A percentile compares a stretch with the other conserved stretches of the same genome.
These are phyloP conservation scores for Mastacembelus armatus DNA, from an alignment of 2,797 vertebrate species.

Conservation along the genomic window DNA sequence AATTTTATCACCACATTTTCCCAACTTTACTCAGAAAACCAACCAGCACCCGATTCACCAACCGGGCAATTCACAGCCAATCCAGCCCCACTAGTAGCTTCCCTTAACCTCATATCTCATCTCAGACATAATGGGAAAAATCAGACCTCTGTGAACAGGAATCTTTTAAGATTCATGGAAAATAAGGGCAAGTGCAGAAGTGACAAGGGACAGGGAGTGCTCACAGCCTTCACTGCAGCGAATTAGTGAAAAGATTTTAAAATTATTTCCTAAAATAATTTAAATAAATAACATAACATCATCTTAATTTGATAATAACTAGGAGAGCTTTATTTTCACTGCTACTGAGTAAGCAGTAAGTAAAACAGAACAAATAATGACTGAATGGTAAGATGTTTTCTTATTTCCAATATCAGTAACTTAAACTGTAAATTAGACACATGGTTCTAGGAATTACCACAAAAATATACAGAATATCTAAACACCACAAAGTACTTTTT, in stretches of 20 bases:
- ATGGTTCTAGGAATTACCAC: neutral
- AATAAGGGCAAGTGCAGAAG: constrained; percentile 57
- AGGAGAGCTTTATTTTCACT: neutral
- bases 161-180: constrained; percentile 74
- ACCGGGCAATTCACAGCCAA: constrained; percentile 57
- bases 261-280: neutral
- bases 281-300: constrained; percentile 14
- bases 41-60: constrained; percentile 29
- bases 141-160: constrained; percentile 73
- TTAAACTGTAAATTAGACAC: neutral
- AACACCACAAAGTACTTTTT: neutral
- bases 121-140: constrained; percentile 76
- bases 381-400: neutral
- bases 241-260: constrained; percentile 24
- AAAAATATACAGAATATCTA: neutral
- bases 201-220: constrained; percentile 49
- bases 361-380: neutral
- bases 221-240: constrained; percentile 27
- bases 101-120: constrained; percentile 74
- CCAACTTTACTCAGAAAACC: constrained; percentile 79
- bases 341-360: too few relatives aligned
- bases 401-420: neutral
- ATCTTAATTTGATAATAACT: neutral
- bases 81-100: constrained; percentile 58
- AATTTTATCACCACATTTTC: constrained; percentile 90